A percentile compares a stretch with the other conserved stretches of the same genome.
These are phyloP conservation scores for Troides oblongomaculatus DNA, from an alignment of 2,888 invertebrate genomes.

Conservation along the genomic window DNA sequence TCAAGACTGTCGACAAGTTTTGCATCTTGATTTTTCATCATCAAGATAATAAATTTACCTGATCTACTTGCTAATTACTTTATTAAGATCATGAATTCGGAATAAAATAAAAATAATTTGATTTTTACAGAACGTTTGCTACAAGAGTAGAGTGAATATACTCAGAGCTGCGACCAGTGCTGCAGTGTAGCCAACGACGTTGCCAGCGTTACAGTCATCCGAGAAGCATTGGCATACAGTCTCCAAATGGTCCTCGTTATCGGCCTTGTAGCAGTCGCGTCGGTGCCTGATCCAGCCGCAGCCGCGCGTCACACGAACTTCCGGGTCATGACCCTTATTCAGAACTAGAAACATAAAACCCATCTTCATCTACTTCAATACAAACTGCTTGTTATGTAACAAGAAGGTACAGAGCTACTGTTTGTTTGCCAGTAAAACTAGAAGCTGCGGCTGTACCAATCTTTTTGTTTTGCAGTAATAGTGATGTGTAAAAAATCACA, in stretches of 20 bases:
- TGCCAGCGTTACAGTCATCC: slow-evolving; percentile 79
- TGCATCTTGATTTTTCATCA: no score
- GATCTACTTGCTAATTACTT: no score
- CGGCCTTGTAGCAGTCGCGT: slow-evolving; percentile 78
- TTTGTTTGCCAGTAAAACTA: no score
- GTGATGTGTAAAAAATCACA: no score
- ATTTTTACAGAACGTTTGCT: slow-evolving; percentile 6
- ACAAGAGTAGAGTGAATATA: slow-evolving; percentile 1
- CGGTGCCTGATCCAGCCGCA: slow-evolving; percentile 81
- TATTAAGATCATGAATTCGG: no score
- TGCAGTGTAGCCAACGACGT: background rate
- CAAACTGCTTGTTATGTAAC: no score
- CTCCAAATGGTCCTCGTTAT: slow-evolving; percentile 83
- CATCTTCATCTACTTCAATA: no score
- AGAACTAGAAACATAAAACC: slow-evolving; percentile 48
- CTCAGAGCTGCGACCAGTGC: slow-evolving; percentile 4
- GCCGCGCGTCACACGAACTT: slow-evolving; percentile 78
- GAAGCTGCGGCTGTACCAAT: no score
- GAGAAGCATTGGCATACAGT: slow-evolving; percentile 82
- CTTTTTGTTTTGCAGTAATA: no score
- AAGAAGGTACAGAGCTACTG: no score
- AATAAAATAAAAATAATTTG: background rate
- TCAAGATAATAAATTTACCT: no score
- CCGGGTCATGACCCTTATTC: slow-evolving; percentile 60
- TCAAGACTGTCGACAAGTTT: no score